Percentiles rank a stretch among this genome's conserved stretches.
Conservation (phyloP, 2,797 vertebrate genomes). For the Gobionotothen gibberifrons region DNA sequence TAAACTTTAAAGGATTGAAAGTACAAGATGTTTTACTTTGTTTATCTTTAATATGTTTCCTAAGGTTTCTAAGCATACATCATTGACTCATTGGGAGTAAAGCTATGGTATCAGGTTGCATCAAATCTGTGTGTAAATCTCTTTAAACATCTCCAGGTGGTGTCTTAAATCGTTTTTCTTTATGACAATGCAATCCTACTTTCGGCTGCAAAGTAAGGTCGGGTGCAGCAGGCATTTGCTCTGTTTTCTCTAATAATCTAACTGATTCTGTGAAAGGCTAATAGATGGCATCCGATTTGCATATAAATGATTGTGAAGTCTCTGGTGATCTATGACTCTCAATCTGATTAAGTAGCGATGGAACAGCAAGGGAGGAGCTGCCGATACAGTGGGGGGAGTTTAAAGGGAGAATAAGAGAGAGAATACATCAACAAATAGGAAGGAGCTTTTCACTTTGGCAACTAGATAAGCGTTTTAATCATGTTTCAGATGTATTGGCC, state of each 20-base stretch:
- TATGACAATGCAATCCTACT: conserved; percentile 43
- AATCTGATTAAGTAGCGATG: conserved; percentile 66
- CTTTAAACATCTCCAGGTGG: conserved; percentile 63
- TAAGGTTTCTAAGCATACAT: conserved; percentile 46
- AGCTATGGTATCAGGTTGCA: conserved; percentile 31
- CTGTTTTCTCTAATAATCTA: conserved; percentile 77
- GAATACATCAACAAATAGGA: conserved; percentile 6
- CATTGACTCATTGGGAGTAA: conserved; percentile 30
- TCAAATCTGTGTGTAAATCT: conserved; percentile 54
- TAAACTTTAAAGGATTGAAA: too few relatives aligned
- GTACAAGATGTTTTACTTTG: not conserved
- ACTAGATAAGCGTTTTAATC: conserved; percentile 43
- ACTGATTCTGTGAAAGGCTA: conserved; percentile 82
- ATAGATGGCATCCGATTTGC: conserved; percentile 86
- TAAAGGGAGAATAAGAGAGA: conserved; percentile 8
- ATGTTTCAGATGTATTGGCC: conserved; percentile 42
- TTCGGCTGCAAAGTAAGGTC: conserved; percentile 61
- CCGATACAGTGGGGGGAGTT: conserved; percentile 24
- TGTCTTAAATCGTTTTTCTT: conserved; percentile 43
- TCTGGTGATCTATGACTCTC: conserved; percentile 78
- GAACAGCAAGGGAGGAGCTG: conserved; percentile 54
- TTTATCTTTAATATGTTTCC: conserved; percentile 32
- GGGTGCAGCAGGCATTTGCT: conserved; percentile 67
- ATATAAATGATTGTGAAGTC: conserved; percentile 84
- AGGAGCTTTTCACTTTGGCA: conserved; percentile 11